Percentiles rank a stretch among this genome's conserved stretches.
These are phyloP conservation scores for Noctua janthina DNA, from an alignment of 2,888 invertebrate genomes.

Conservation along the genomic window DNA sequence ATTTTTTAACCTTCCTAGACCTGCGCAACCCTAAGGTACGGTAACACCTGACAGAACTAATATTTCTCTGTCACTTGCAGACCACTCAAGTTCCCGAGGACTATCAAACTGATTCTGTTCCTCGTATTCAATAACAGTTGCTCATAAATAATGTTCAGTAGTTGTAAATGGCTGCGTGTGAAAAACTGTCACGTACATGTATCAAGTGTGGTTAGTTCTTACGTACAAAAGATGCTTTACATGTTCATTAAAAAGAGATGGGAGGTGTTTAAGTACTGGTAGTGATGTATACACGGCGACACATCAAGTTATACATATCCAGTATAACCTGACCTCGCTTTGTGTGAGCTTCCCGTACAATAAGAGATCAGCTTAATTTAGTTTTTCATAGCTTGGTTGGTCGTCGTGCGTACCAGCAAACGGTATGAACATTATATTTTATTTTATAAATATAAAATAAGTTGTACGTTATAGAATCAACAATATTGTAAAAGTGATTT, in stretches of 20 bases:
- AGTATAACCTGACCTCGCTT: too few relatives aligned
- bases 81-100: not conserved
- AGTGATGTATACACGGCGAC: too few relatives aligned
- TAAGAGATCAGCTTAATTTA: too few relatives aligned
- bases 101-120: not conserved
- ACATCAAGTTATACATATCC: too few relatives aligned
- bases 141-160: not conserved
- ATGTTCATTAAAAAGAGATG: slow-evolving; percentile 76
- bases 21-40: not conserved
- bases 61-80: not conserved
- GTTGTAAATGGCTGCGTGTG: not conserved
- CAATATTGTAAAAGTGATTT: not conserved
- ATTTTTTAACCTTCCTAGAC: not conserved
- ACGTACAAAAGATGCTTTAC: slow-evolving; percentile 70
- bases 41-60: not conserved
- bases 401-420: too few relatives aligned
- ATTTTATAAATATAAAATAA: not conserved
- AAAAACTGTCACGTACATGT: slow-evolving; percentile 46
- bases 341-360: too few relatives aligned
- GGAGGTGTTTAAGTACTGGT: too few relatives aligned
- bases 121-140: not conserved
- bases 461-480: not conserved
- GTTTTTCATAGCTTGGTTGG: too few relatives aligned
- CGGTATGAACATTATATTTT: too few relatives aligned
- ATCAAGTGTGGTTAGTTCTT: slow-evolving; percentile 66